Evolutionary conservation across 2,113 vertebrate genomes (phyloP).

Genomic region (Strix aluco): DNA sequence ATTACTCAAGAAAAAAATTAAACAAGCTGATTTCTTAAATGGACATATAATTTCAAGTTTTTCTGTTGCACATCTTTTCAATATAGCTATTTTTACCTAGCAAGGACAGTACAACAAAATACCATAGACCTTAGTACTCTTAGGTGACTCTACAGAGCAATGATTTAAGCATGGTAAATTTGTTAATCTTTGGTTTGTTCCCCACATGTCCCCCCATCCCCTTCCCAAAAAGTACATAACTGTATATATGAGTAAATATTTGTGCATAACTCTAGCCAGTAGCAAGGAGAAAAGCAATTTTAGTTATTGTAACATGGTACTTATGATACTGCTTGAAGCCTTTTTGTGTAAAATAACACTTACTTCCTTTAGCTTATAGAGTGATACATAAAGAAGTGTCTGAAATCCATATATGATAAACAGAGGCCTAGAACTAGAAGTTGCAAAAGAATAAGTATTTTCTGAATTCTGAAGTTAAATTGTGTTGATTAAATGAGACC

Average conservation of each 20-base stretch:
- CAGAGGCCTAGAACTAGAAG: background rate
- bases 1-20: background rate
- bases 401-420: background rate
- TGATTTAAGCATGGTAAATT: background rate
- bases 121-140: background rate
- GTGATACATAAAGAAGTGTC: background rate
- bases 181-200: background rate
- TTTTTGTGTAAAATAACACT: background rate
- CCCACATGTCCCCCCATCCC: rapidly evolving
- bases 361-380: background rate
- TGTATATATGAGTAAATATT: background rate
- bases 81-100: background rate
- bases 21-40: background rate
- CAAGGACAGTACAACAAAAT: background rate
- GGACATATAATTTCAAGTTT: background rate
- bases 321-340: background rate
- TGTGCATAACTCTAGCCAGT: background rate
- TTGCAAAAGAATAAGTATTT: background rate
- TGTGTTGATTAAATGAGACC: background rate
- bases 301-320: background rate
- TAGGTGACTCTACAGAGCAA: background rate
- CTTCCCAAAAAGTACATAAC: background rate
- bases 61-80: background rate
- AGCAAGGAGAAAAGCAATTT: background rate
- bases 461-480: background rate